Evolutionary conservation across 2,113 vertebrate genomes (phyloP), one percentile per base, ranked within the genome.

Genomic region (Tringa solitaria): DNA sequence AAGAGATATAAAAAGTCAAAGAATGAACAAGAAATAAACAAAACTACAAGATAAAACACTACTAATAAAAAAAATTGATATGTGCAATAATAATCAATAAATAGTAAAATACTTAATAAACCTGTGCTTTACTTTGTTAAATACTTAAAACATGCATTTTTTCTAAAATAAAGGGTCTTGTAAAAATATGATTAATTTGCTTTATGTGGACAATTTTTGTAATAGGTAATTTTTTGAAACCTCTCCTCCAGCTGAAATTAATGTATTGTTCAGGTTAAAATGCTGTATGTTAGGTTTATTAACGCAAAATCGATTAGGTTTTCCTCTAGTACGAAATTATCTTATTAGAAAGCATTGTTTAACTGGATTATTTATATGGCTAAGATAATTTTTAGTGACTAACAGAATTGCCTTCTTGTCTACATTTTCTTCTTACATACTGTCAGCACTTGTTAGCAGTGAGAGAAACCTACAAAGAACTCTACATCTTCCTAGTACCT

Each of bases 71-170:
- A 93, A 65, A 7, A 43, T 18, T 12, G 37, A 76, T 16, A 5
- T 0, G 0, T 39, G 9, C 7, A 56, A 43, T 14, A 41, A 0
- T 61, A 75, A 54, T 72, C 30, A 54, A 35, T 46, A 54, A 50
- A n/a, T 28, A 69, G 43, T 15, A 41, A 56, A 83, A 35, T 1
- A 48, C 4, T 28, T 45, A 53, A 86, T 16, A 77, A 77, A 39
- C 2, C 2, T 1, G 0, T 65, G 32, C 4, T 8, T 77, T 81
- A 14, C 4, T 50, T 24, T 12, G 18, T 45, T 11, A 80, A 54
- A 53, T 65, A 56, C 5, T 67, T 79, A 61, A 61, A 45, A 35
- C 0, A 13, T 2, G 0, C 35, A n/a, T 57, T 80, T 89, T 89
- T 48, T 67, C 12, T 3, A 61, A 80, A 90, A 48, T 23, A 68